These are phyloP conservation scores for Ophion slaviceki DNA, from an alignment of 2,888 invertebrate species.

Conservation along the genomic window DNA sequence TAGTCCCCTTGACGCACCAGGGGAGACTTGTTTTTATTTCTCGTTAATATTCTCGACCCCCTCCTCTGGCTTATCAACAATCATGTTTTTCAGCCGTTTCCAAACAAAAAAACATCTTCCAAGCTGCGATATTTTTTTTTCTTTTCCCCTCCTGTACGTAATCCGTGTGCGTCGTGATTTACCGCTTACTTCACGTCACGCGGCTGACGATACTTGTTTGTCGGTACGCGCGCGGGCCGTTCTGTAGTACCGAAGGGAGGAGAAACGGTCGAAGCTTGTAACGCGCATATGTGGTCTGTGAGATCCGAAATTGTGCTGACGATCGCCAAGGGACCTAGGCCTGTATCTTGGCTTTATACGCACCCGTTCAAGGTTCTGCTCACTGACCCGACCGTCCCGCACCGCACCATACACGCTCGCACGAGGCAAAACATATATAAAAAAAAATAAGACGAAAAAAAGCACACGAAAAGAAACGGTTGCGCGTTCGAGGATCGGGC, in stretches of 20 bases:
- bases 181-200: constrained; percentile 51
- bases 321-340: constrained; percentile 77
- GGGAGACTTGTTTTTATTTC: too few relatives aligned
- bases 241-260: not conserved
- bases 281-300: constrained; percentile 76
- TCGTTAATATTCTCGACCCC: too few relatives aligned
- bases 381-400: constrained; percentile 76
- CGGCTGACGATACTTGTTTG: constrained; percentile 48
- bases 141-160: not conserved
- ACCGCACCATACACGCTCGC: not conserved
- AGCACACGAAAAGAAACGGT: not conserved
- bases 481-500: constrained; percentile 13
- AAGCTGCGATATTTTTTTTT: constrained; percentile 2
- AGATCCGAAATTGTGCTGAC: constrained; percentile 81
- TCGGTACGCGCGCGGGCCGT: not conserved
- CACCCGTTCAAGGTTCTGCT: constrained; percentile 79
- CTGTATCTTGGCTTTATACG: constrained; percentile 47
- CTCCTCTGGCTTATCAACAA: not conserved
- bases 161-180: constrained; percentile 45
- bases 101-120: not conserved
- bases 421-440: not conserved
- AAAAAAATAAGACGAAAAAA: constrained; percentile 12
- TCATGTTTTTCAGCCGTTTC: not conserved
- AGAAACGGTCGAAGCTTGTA: constrained; percentile 29
- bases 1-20: too few relatives aligned